Evolutionary conservation across 1,140 invertebrate genomes (phyloP), one percentile per base, ranked within the genome.

Genomic region (Augochlora pura): DNA sequence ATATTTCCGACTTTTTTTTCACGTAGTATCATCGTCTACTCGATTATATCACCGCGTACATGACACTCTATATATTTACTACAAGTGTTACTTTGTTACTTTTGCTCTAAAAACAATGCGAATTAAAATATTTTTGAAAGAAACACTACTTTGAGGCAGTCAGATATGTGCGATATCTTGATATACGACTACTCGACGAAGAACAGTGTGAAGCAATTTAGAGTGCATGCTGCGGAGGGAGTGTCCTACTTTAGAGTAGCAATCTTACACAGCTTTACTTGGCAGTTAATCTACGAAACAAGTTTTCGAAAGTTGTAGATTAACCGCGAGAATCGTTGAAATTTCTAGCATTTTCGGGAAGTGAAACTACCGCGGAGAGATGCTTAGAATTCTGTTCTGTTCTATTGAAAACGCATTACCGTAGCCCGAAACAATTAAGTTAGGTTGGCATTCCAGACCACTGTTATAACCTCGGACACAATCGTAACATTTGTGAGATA

Each of bases 271-370:
- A 77, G 54, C n/a, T 70, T 39, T 38, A 25, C 12, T 46, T 10
- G 38, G 42, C 16, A 39, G 57, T 68, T 76, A 76, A 76, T 77
- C 38, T 8, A n/a, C 12, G 16, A 23, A 23, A 52, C 67, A 70
- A 77, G 25, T 77, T 70, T 70, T 25, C 42, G 66, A 77, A 77
- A 62, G 57, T 77, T 23, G 57, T 70, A 70, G 60, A 77, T 70
- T 70, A 70, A 70, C 42, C 23, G 27, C 66, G 9, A 77, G 65
- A 77, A 25, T n/a, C 21, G 57, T n/a, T 69, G 27, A 49, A 69
- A 9, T 69, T 68, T 46, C 65, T 18, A 5, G 46, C 2, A 38
- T 60, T 67, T 72, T 52, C 21, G 4, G 3, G 27, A 8, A 21
- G 39, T 16, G 9, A 46, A 39, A 12, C 6, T 21, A 65, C 6